Conservation (phyloP, 2,888 invertebrate genomes). For the Erebia epiphron region DNA sequence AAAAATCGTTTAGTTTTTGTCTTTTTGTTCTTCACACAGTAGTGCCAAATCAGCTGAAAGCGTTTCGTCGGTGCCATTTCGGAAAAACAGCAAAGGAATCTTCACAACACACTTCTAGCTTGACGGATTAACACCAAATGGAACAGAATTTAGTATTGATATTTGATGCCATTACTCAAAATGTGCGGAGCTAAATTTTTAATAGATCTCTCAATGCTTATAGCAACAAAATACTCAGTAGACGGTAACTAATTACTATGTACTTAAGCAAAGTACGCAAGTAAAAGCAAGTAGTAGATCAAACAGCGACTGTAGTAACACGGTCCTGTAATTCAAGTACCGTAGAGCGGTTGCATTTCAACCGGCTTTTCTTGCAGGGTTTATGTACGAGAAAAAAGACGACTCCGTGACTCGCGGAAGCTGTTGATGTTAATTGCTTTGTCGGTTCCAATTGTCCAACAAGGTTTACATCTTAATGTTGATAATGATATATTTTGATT, state of each 20-base stretch:
- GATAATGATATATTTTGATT: not conserved
- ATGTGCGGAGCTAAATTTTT: too few species aligned
- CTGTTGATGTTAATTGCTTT: not conserved
- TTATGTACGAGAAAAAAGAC: not conserved
- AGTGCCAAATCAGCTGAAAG: too few species aligned
- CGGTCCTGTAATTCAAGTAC: slow-evolving; percentile 18
- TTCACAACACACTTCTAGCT: too few species aligned
- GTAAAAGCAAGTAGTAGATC: slow-evolving; percentile 10
- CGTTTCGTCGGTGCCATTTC: too few species aligned
- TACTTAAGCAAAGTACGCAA: not conserved
- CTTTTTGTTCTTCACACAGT: too few species aligned
- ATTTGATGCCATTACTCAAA: too few species aligned
- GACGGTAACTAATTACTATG: not conserved
- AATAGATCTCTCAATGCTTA: too few species aligned
- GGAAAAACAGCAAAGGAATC: too few species aligned
- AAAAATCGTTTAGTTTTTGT: too few species aligned
- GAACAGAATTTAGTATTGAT: too few species aligned
- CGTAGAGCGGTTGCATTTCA: slow-evolving; percentile 15
- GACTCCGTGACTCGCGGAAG: slow-evolving; percentile 6
- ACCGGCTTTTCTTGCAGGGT: slow-evolving; percentile 15
- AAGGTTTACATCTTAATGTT: slow-evolving; percentile 1
- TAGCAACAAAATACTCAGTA: too few species aligned
- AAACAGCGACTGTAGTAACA: slow-evolving; percentile 10
- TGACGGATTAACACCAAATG: too few species aligned
- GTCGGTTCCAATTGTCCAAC: not conserved